Evolutionary conservation across 2,888 invertebrate genomes (phyloP), one percentile per base, ranked within the genome.

Genomic region (Gymnocheta viridis): DNA sequence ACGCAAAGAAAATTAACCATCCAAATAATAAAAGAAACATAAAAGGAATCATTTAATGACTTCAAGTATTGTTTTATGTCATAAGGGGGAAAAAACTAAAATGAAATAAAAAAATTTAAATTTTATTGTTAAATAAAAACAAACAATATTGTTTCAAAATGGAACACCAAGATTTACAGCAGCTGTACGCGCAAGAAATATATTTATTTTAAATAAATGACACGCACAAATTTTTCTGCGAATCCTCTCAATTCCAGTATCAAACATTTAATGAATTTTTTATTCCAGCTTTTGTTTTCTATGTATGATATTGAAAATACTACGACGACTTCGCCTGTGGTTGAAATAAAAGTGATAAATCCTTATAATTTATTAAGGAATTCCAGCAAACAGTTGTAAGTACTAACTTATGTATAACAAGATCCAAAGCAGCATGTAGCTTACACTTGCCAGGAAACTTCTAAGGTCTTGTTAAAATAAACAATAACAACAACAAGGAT

Each of bases 51-150:
- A 27, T 56, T 38, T 14, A 69, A 38, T 54, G 54, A 27, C 54
- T 41, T 27, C 38, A 56, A 54, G 38, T 69, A n/a, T n/a, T n/a
- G n/a, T 38, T 27, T 41, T 54, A 14, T 49, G 19, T 17, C 32
- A 19, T 14, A 32, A 27, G 44, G 17, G n/a, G 12, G 24, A 51
- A 49, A 66, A 12, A 7, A 47, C 19, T 6, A 4, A 47, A 47
- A 19, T 47, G 7, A 35, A 10, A 58, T 10, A 19, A 58, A 35
- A 1, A 32, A 35, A 58, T 58, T 66, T 19, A 29, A 51, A 51
- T 35, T 67, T 67, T 14, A 47, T 35, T 51, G 14, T 51, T 51
- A 10, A 32, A 35, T 67, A 35, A 67, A 51, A 19, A 35, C 14
- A 49, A 67, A 35, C 10, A 4, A 29, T 66, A 14, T 22, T n/a